Conservation (phyloP, 2,888 invertebrate species). For the Chesias legatella region DNA sequence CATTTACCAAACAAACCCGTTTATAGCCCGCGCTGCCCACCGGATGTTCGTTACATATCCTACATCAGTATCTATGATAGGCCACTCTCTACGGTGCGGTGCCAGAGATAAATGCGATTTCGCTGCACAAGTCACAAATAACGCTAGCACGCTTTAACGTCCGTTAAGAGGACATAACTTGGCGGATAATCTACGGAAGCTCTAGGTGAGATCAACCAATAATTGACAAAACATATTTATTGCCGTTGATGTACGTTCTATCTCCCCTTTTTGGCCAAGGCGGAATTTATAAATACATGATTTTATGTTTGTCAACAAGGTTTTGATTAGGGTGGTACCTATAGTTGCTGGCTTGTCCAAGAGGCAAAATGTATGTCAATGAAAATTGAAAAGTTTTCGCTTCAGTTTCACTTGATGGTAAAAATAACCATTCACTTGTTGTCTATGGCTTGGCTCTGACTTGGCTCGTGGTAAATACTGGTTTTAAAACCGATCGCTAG, state of each 20-base stretch:
- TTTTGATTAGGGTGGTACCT: too few relatives aligned
- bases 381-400: conserved; percentile 22
- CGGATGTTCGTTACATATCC: conserved; percentile 29
- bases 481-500: conserved; percentile 23
- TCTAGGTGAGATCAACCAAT: neutral
- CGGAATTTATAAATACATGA: too few relatives aligned
- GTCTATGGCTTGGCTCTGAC: neutral
- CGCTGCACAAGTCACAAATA: conserved; percentile 19
- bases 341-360: too few relatives aligned
- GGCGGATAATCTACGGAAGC: conserved; percentile 11
- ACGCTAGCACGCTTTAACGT: conserved; percentile 17
- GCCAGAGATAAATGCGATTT: conserved; percentile 25
- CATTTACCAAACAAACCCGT: conserved; percentile 25
- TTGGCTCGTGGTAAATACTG: conserved; percentile 13
- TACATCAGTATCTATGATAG: conserved; percentile 1
- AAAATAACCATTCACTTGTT: conserved; percentile 17
- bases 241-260: too few relatives aligned
- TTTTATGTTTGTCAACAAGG: too few relatives aligned
- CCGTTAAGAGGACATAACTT: conserved; percentile 17
- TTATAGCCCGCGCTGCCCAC: conserved; percentile 15
- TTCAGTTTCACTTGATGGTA: conserved; percentile 23
- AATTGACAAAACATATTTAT: too few relatives aligned
- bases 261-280: too few relatives aligned
- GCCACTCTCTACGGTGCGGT: conserved; percentile 4
- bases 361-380: conserved; percentile 8